phyloP scores from a whole-genome alignment of 2,113 vertebrate species.

The Empidonax traillii region DNA sequence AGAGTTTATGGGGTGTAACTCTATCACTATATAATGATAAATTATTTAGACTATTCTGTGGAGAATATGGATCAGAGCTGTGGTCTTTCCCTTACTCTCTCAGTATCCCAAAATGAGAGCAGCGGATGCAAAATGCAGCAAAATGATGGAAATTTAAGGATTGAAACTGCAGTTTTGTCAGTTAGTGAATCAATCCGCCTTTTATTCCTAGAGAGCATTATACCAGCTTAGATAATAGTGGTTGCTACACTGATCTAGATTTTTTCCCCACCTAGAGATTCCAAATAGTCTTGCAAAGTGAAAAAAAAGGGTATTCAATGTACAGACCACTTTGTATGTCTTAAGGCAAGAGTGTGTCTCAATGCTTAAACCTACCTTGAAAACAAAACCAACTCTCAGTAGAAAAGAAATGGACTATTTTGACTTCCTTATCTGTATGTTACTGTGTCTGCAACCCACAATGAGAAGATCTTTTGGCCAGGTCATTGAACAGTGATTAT shows the following conservation, averaged over 20 bases:
- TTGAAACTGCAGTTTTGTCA: neutral
- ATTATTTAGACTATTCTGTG: neutral
- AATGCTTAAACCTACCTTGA: neutral
- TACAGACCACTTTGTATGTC: conserved; percentile 1
- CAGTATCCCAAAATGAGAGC: neutral
- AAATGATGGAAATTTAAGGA: neutral
- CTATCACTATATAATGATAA: neutral
- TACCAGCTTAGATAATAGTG: neutral
- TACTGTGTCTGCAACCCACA: neutral
- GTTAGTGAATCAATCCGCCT: neutral
- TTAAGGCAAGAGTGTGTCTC: neutral
- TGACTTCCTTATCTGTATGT: neutral
- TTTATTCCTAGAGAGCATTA: neutral
- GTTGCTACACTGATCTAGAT: neutral
- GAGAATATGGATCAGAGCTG: neutral
- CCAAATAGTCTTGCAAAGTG: neutral
- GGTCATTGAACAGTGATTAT: neutral
- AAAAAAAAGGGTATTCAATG: neutral
- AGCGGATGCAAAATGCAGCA: neutral
- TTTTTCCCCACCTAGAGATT: neutral
- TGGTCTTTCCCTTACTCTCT: neutral
- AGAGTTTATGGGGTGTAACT: neutral
- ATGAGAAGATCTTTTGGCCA: conserved; percentile 32
- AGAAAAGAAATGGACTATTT: neutral
- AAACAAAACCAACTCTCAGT: neutral